Conservation (phyloP, 2,113 vertebrate genomes). For the Nesoenas mayeri region DNA sequence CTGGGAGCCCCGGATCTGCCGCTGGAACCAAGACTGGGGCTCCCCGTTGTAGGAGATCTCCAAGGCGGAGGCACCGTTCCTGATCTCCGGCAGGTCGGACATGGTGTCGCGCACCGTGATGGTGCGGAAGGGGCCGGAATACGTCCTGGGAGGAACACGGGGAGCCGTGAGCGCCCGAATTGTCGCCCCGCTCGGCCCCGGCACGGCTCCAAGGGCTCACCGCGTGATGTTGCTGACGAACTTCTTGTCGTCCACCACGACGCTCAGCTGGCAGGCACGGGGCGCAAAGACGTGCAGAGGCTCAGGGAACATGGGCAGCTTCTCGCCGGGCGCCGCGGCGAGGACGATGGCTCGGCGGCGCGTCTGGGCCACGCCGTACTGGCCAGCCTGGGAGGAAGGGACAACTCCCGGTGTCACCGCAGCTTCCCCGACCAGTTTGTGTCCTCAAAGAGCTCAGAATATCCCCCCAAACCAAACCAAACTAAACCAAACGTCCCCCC, state of each 20-base stretch:
- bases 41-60: slow-evolving; percentile 97
- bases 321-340: slow-evolving; percentile 90
- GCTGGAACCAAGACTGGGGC: slow-evolving; percentile 98
- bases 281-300: slow-evolving; percentile 93
- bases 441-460: neutral
- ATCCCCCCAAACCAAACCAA: neutral
- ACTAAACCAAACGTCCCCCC: too few species aligned
- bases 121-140: slow-evolving; percentile 90
- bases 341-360: slow-evolving; percentile 91
- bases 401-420: neutral
- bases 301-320: slow-evolving; percentile 90
- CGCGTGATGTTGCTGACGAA: slow-evolving; percentile 93
- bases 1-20: slow-evolving; percentile 91
- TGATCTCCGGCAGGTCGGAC: slow-evolving; percentile 94
- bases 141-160: slow-evolving; percentile 74
- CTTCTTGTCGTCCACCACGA: slow-evolving; percentile 92
- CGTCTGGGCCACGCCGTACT: slow-evolving; percentile 94
- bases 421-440: neutral
- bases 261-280: slow-evolving; percentile 89
- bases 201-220: slow-evolving; percentile 44
- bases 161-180: rapidly evolving
- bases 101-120: slow-evolving; percentile 96
- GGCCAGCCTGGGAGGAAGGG: slow-evolving; percentile 81
- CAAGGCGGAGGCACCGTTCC: slow-evolving; percentile 86
- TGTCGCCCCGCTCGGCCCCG: too few species aligned